A percentile compares a stretch with the other conserved stretches of the same genome.
Conservation (phyloP, 2,888 invertebrate species). For the Plagodis pulveraria region DNA sequence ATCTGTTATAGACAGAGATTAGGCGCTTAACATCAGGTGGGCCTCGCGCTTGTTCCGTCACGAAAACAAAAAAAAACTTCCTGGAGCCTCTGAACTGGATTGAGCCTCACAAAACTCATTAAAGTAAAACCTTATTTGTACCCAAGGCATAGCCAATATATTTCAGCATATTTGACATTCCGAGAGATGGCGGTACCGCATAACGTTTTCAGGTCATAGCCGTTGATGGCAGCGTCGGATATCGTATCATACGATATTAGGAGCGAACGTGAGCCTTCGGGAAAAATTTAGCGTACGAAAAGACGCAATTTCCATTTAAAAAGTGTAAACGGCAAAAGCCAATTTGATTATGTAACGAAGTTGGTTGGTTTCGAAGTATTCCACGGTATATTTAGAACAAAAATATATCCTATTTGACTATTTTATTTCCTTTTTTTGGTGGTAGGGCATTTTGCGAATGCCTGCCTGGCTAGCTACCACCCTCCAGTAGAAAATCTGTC, state of each 20-base stretch:
- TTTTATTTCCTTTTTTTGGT: no score
- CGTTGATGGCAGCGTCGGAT: slow-evolving; percentile 23
- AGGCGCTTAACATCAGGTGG: no score
- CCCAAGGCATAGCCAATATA: background rate
- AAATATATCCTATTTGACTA: no score
- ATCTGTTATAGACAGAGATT: no score
- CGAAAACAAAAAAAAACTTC: no score
- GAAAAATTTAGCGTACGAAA: slow-evolving; percentile 28
- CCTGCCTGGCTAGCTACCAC: no score
- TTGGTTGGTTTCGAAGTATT: background rate
- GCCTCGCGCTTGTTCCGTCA: no score
- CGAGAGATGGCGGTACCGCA: slow-evolving; percentile 19
- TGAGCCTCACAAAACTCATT: background rate
- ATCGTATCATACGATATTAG: slow-evolving; percentile 13
- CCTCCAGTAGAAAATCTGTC: no score
- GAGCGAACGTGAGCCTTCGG: slow-evolving; percentile 21
- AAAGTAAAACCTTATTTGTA: background rate
- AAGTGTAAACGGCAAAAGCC: slow-evolving; percentile 26
- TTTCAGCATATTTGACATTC: slow-evolving; percentile 18
- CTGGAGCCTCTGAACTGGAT: no score
- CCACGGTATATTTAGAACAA: no score
- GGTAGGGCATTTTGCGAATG: no score
- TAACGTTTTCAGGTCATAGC: slow-evolving; percentile 33
- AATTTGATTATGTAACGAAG: slow-evolving; percentile 10
- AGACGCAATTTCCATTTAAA: slow-evolving; percentile 28